Percentiles rank a stretch among this genome's conserved stretches.
These are phyloP conservation scores for Drosophila busckii DNA, from an alignment of 1,140 invertebrate genomes.

Conservation along the genomic window DNA sequence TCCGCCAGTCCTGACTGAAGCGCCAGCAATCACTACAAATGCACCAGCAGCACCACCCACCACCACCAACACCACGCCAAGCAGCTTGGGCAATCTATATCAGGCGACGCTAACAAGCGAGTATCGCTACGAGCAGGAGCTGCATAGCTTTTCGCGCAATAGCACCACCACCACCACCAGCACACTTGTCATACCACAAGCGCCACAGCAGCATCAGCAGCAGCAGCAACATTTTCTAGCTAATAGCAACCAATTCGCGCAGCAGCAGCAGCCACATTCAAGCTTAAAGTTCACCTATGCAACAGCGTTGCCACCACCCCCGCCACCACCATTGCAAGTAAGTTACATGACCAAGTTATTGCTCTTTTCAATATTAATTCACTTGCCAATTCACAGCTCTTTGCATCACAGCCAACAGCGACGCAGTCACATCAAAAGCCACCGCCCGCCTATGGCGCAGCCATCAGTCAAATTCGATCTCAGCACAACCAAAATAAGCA, in stretches of 20 bases:
- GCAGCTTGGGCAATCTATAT: slow-evolving; percentile 39
- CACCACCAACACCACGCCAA: slow-evolving; percentile 39
- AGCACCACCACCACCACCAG: slow-evolving; percentile 22
- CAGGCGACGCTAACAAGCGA: slow-evolving; percentile 42
- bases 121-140: slow-evolving; percentile 55
- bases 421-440: slow-evolving; percentile 69
- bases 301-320: slow-evolving; percentile 44
- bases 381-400: slow-evolving; percentile 63
- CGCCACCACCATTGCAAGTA: slow-evolving; percentile 72
- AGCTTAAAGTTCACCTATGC: slow-evolving; percentile 62
- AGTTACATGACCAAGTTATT: slow-evolving; percentile 11
- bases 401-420: slow-evolving; percentile 49
- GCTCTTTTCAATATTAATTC: background rate
- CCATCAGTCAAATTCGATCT: slow-evolving; percentile 79
- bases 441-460: slow-evolving; percentile 75
- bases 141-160: slow-evolving; percentile 41
- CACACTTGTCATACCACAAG: slow-evolving; percentile 54
- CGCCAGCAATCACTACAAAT: slow-evolving; percentile 66
- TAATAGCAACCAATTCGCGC: slow-evolving; percentile 36
- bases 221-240: slow-evolving; percentile 53
- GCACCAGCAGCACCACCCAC: slow-evolving; percentile 58
- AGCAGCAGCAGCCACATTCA: slow-evolving; percentile 43
- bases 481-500: slow-evolving; percentile 78
- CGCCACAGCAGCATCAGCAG: slow-evolving; percentile 39
- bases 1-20: slow-evolving; percentile 65